These are phyloP conservation scores for Mugil cephalus DNA, from an alignment of 2,113 vertebrate genomes.

Conservation along the genomic window DNA sequence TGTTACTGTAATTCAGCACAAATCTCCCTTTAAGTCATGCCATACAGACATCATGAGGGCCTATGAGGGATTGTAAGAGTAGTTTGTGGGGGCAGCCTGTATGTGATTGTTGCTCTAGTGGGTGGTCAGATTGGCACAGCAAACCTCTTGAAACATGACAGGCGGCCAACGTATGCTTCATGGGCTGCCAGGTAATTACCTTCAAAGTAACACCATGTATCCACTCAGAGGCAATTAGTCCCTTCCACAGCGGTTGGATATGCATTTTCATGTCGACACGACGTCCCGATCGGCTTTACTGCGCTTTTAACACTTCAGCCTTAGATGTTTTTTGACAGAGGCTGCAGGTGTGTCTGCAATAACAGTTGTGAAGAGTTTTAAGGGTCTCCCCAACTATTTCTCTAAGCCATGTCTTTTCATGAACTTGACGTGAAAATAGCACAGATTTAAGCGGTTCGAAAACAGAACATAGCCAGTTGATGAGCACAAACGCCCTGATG, in stretches of 20 bases:
- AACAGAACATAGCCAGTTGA: constrained; percentile 56
- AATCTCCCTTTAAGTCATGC: constrained; percentile 43
- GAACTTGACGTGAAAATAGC: constrained; percentile 58
- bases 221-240: constrained; percentile 35
- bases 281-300: constrained; percentile 42
- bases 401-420: constrained; percentile 64
- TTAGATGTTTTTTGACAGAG: constrained; percentile 32
- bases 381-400: constrained; percentile 41
- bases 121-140: not conserved
- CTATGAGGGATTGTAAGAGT: constrained; percentile 6
- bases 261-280: constrained; percentile 26
- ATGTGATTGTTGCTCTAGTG: constrained; percentile 16
- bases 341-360: constrained; percentile 45
- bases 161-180: constrained; percentile 22
- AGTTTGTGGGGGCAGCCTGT: constrained; percentile 8
- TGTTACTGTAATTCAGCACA: constrained; percentile 34
- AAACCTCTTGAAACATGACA: constrained; percentile 43
- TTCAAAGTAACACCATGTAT: constrained; percentile 33
- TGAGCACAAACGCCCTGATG: constrained; percentile 69
- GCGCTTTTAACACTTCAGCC: constrained; percentile 58
- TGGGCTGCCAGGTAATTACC: constrained; percentile 36
- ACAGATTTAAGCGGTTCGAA: constrained; percentile 53
- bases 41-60: constrained; percentile 16
- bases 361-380: constrained; percentile 37
- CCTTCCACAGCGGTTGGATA: constrained; percentile 13